Percentiles rank a stretch among this genome's conserved stretches.
phyloP scores from a whole-genome alignment of 2,113 vertebrate genomes.

The Monarcha castaneiventris region DNA sequence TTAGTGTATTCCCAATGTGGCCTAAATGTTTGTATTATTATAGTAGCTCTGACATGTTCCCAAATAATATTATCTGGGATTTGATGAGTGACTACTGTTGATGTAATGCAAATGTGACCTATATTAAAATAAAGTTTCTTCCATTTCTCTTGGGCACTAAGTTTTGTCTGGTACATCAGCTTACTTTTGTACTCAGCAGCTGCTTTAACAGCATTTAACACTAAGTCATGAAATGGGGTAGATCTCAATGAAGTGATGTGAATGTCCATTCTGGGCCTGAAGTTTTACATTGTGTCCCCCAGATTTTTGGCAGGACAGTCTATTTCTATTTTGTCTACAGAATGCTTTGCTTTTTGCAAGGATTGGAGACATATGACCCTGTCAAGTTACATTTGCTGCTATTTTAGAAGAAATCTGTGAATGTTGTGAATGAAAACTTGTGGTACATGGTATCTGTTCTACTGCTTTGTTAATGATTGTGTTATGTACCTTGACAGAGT shows the following conservation, averaged over 20 bases:
- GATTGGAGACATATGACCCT: background rate
- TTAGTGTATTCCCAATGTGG: background rate
- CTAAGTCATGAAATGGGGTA: background rate
- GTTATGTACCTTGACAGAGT: background rate
- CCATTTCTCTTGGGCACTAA: background rate
- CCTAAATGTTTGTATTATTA: background rate
- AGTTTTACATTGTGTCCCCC: background rate
- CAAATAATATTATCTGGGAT: conserved; percentile 27
- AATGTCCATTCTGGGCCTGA: background rate
- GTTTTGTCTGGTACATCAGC: background rate
- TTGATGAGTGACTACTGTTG: conserved; percentile 23
- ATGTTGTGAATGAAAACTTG: background rate
- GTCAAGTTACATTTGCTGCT: background rate
- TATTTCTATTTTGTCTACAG: background rate
- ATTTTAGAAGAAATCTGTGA: background rate
- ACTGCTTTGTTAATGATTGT: background rate
- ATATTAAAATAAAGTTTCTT: background rate
- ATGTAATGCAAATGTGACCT: background rate
- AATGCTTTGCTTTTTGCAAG: background rate
- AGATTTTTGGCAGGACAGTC: background rate
- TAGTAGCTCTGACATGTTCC: conserved; percentile 15
- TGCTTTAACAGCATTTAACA: background rate
- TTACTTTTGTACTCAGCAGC: background rate
- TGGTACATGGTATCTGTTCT: background rate
- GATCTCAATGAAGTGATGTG: background rate